A percentile compares a stretch with the other conserved stretches of the same genome.
Conservation (phyloP, 1,140 invertebrate species). For the Conus betulinus region DNA sequence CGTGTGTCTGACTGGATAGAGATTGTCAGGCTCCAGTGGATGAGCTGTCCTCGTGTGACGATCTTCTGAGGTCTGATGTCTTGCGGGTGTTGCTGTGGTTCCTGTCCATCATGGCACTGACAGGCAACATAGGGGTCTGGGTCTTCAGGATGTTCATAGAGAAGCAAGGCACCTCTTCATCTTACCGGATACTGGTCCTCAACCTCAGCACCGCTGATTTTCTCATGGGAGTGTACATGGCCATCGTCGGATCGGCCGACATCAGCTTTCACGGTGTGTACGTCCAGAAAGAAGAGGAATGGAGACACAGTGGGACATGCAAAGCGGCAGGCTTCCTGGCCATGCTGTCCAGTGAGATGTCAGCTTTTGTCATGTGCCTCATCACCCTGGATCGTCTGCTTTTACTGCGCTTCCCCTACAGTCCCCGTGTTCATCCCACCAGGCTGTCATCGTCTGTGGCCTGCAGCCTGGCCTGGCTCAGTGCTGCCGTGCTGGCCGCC, state of each 20-base stretch:
- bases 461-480: no score
- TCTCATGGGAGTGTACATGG: conserved; percentile 7
- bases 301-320: neutral
- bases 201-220: neutral
- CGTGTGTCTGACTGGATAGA: neutral
- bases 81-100: no score
- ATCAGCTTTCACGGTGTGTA: neutral
- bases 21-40: no score
- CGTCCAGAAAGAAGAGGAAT: neutral
- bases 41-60: no score
- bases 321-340: conserved; percentile 1
- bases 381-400: no score
- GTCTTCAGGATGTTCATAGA: conserved; percentile 5
- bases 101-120: neutral
- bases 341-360: neutral
- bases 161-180: neutral
- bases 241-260: neutral
- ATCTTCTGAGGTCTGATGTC: no score
- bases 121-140: neutral
- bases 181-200: neutral
- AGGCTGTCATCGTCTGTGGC: neutral
- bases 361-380: no score
- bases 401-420: neutral
- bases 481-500: no score
- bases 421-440: no score